Conservation (phyloP, 2,113 vertebrate genomes). For the Poeciliopsis retropinna region DNA sequence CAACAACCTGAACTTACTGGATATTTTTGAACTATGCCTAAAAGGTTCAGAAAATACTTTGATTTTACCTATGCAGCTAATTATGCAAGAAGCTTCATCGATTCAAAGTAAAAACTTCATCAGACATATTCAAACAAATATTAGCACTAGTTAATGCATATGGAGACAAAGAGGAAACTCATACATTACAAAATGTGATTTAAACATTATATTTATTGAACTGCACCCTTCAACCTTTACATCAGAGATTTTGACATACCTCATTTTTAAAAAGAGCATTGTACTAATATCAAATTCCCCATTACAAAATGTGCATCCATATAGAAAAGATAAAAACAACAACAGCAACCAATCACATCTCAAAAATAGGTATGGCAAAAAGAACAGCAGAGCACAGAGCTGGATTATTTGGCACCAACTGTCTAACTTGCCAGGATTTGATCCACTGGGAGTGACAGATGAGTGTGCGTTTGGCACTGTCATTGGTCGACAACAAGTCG, state of each 20-base stretch:
- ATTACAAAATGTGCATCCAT: slow-evolving; percentile 54
- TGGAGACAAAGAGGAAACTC: background rate
- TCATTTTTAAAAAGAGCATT: slow-evolving; percentile 45
- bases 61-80: background rate
- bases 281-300: slow-evolving; percentile 57
- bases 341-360: slow-evolving; percentile 17
- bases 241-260: slow-evolving; percentile 31
- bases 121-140: background rate
- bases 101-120: background rate
- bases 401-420: slow-evolving; percentile 64
- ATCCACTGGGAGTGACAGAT: slow-evolving; percentile 63
- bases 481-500: slow-evolving; percentile 69
- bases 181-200: slow-evolving; percentile 9
- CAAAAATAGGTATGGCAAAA: slow-evolving; percentile 32
- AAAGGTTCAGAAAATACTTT: background rate
- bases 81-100: background rate
- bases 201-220: slow-evolving; percentile 71
- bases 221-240: slow-evolving; percentile 50
- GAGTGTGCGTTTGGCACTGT: slow-evolving; percentile 68
- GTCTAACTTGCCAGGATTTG: slow-evolving; percentile 61
- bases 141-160: background rate
- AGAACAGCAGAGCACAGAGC: slow-evolving; percentile 33
- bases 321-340: slow-evolving; percentile 35
- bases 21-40: background rate
- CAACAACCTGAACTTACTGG: background rate